Percentiles rank a stretch among this genome's conserved stretches.
phyloP scores from a whole-genome alignment of 53 echinoderm and acorn worm species.

The Echinometra lucunter region DNA sequence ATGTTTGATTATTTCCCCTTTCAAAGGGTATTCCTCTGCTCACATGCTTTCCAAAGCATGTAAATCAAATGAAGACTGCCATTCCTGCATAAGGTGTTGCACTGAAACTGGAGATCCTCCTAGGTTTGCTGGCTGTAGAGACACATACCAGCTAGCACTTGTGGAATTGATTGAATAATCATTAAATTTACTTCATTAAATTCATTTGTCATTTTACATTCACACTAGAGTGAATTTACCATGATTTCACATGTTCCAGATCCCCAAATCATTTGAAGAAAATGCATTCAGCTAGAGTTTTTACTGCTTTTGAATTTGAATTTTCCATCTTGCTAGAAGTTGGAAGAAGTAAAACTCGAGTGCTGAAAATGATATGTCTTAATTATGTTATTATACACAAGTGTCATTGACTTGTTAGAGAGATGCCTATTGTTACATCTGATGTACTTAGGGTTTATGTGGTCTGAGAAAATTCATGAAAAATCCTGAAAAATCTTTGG shows the following conservation, averaged over 20 bases:
- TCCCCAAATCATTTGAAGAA: background rate
- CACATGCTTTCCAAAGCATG: background rate
- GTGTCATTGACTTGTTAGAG: background rate
- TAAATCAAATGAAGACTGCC: background rate
- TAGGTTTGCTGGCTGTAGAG: background rate
- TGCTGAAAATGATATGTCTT: background rate
- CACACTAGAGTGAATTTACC: no score
- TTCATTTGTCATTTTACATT: background rate
- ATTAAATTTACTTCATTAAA: background rate
- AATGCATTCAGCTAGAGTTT: background rate
- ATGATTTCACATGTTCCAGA: no score
- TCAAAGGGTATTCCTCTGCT: background rate
- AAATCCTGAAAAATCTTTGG: background rate
- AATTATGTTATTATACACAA: background rate
- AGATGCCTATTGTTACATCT: background rate
- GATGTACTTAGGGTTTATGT: background rate
- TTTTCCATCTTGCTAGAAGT: background rate
- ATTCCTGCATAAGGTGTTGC: background rate
- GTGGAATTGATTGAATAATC: background rate
- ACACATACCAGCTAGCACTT: background rate
- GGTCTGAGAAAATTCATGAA: background rate
- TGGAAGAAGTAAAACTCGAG: background rate
- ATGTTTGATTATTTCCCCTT: conserved; percentile 18
- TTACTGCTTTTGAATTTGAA: no score
- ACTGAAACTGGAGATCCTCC: background rate